Evolutionary conservation across 2,797 vertebrate species (phyloP).

Genomic region (Pseudochirops corinnae): DNA sequence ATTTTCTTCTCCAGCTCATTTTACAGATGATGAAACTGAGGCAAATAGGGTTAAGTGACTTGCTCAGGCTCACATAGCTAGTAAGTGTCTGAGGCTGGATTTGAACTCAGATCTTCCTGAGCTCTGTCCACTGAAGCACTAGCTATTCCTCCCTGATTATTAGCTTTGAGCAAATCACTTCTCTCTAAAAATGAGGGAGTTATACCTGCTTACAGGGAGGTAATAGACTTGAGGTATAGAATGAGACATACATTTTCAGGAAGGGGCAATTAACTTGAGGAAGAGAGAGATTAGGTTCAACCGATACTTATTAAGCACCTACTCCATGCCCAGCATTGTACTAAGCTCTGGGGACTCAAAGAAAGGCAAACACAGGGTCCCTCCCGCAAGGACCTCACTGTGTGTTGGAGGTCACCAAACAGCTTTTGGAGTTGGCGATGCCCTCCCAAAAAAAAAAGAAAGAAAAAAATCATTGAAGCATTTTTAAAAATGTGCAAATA

Average conservation of each 20-base stretch:
- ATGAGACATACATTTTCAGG: not conserved
- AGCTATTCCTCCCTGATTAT: not conserved
- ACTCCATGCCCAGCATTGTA: not conserved
- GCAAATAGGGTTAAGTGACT: not conserved
- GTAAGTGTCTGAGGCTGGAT: too few relatives aligned
- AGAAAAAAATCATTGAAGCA: not conserved
- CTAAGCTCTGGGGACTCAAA: not conserved
- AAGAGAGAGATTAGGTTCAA: not conserved
- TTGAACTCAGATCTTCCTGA: too few relatives aligned
- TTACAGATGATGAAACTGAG: not conserved
- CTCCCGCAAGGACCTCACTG: not conserved
- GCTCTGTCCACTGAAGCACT: too few relatives aligned
- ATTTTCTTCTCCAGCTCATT: not conserved
- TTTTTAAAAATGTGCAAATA: not conserved
- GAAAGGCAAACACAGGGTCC: not conserved
- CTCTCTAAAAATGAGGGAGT: not conserved
- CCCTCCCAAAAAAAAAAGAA: not conserved
- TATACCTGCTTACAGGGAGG: not conserved
- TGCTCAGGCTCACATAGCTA: not conserved
- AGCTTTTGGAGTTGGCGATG: not conserved
- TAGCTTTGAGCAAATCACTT: not conserved
- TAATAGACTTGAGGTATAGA: not conserved
- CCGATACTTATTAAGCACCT: not conserved
- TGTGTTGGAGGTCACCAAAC: not conserved
- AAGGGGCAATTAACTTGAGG: not conserved